Evolutionary conservation across 2,888 invertebrate genomes (phyloP).

Genomic region (Plebejus melissa): DNA sequence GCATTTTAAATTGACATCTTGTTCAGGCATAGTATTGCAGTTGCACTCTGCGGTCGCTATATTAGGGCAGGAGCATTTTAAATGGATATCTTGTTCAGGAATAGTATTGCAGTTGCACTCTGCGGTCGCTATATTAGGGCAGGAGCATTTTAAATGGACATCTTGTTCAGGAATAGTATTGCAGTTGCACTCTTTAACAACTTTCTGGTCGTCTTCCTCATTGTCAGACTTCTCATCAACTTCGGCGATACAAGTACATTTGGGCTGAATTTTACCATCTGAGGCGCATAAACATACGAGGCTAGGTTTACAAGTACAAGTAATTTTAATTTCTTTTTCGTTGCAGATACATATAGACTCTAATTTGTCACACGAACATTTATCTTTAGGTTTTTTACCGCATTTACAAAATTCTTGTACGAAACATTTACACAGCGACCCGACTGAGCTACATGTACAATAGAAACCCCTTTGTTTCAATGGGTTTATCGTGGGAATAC

Average conservation of each 20-base stretch:
- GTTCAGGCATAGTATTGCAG: slow-evolving; percentile 54
- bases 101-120: not conserved
- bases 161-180: too few species aligned
- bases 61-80: slow-evolving; percentile 50
- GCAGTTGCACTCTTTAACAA: slow-evolving; percentile 41
- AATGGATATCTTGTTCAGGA: too few species aligned
- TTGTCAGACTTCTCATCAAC: slow-evolving; percentile 50
- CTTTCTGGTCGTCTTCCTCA: not conserved
- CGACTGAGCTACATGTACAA: slow-evolving; percentile 54
- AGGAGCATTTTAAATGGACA: slow-evolving; percentile 45
- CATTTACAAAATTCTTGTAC: slow-evolving; percentile 58
- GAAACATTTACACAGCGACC: slow-evolving; percentile 55
- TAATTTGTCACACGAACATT: slow-evolving; percentile 54
- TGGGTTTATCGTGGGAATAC: slow-evolving; percentile 59
- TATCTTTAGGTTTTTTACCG: slow-evolving; percentile 50
- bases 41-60: slow-evolving; percentile 44
- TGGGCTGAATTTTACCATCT: slow-evolving; percentile 47
- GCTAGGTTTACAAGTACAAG: slow-evolving; percentile 53
- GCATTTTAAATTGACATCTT: slow-evolving; percentile 49
- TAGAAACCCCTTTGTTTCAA: slow-evolving; percentile 39
- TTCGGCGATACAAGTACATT: slow-evolving; percentile 53
- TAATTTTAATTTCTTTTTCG: slow-evolving; percentile 45
- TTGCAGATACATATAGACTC: slow-evolving; percentile 59
- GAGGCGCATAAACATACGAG: slow-evolving; percentile 58
- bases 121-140: slow-evolving; percentile 41